phyloP scores from a whole-genome alignment of 2,113 vertebrate genomes.

The Anas platyrhynchos region DNA sequence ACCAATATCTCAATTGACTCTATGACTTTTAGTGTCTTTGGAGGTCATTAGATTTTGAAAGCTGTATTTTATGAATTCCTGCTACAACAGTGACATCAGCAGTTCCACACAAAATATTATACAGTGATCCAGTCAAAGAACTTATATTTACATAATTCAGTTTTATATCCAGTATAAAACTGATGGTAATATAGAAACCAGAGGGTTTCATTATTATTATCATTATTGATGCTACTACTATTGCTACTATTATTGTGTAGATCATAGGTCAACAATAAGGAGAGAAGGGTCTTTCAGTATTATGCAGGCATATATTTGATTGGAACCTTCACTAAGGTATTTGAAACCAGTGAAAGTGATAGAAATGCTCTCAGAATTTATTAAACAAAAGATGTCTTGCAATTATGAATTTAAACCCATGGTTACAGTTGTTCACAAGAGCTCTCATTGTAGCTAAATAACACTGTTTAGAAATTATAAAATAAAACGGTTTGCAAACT shows the following conservation, averaged over 20 bases:
- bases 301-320: not conserved
- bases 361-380: not conserved
- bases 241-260: not conserved
- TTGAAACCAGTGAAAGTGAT: not conserved
- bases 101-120: not conserved
- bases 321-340: not conserved
- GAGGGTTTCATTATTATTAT: not conserved
- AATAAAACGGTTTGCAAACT: not conserved
- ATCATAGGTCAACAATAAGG: not conserved
- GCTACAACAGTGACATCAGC: not conserved
- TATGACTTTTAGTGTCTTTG: not conserved
- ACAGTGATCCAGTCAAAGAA: not conserved
- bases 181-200: not conserved
- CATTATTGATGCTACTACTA: not conserved
- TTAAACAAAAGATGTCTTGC: not conserved
- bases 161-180: not conserved
- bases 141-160: not conserved
- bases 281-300: not conserved
- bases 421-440: not conserved
- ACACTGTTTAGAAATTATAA: not conserved
- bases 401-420: not conserved
- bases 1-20: not conserved
- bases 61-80: not conserved
- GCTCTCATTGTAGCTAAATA: not conserved
- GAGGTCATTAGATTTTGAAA: conserved; percentile 10